Evolutionary conservation across 2,888 invertebrate species (phyloP), one percentile per base, ranked within the genome.

Genomic region (Hyalella azteca): DNA sequence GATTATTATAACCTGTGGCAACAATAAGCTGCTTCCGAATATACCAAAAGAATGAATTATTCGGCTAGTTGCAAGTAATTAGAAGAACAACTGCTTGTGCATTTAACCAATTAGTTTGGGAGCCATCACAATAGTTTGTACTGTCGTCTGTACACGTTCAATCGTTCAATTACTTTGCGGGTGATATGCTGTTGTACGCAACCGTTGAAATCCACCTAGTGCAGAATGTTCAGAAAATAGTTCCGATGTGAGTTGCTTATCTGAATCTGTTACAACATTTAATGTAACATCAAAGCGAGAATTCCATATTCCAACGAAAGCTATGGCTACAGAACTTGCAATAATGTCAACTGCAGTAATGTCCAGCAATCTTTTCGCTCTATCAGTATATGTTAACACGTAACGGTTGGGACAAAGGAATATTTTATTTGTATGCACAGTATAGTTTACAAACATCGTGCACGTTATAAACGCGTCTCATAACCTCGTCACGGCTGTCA

Each of bases 81-180:
- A 88, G 83, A 2, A 88, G 82, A 19, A 88, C 86, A 4, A 85
- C 81, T 1, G 87, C 87, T 39, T 89, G 85, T 4, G 81, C 81
- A 5, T 84, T 83, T 1, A 84, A 60, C 87, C 87, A 88, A 45
- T 50, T 1, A 80, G 76, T 40, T 86, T 85, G 22, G 29, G 79
- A 79, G 86, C 86, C 78, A 79, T 86, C 36, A 88, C 82, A 0
- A 89, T 87, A 0, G 88, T 85, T 85, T 88, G 89, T 76, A 89
- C 81, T 11, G 86, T 86, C 1, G 88, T 85, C 82, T 89, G 89
- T 79, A 87, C 86, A 7, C 88, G 84, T 82, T 89, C 88, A 9
- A 89, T 86, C 75, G 88, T 85, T 1, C 88, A 88, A 78, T 89
- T 89, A 0, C 87, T 83, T 73, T 86, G 85, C 40, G 88, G 85